Evolutionary conservation across 2,888 invertebrate species (phyloP), one percentile per base, ranked within the genome.

Genomic region (Neuroscelio doddi): DNA sequence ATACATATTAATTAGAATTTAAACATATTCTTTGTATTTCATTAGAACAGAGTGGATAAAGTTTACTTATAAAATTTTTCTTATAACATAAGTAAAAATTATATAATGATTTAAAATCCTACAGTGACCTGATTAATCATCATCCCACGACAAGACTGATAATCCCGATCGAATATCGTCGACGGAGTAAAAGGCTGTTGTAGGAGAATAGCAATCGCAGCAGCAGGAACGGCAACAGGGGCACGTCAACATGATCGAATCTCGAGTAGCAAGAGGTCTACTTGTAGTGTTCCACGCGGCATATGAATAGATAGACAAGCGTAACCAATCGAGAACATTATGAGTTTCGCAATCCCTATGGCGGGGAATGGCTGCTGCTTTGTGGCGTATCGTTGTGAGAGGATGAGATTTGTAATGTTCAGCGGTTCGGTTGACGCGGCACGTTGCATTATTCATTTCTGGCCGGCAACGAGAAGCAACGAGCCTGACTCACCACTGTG

Each of bases 391-490:
- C 71, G 70, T n/a, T n/a, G n/a, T n/a, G 46, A 62, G 70, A 71
- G 75, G 76, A 77, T 72, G 79, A 77, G 80, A 80, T 80, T 81
- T 76, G 76, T 74, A 73, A 70, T 68, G 71, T 68, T 71, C 69
- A 67, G 72, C 71, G 76, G 74, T 75, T 76, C 72, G 72, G 74
- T 73, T 78, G 77, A 80, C 73, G 76, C 72, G 80, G 76, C 77
- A 77, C 74, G 78, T 76, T 81, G 80, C 80, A 81, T 81, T 81
- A 81, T 81, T 81, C 80, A 81, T 80, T 77, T 74, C 73, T 71
- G 70, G 61, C 61, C 71, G 69, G 78, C 70, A 74, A 79, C 73
- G 70, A 75, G 74, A 74, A 77, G 73, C 75, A 64, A 49, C 68
- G 64, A 49, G 67, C 64, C 68, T 68, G 71, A 70, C 72, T 71